Conservation (phyloP, 2,113 vertebrate genomes). For the Garra rufa region DNA sequence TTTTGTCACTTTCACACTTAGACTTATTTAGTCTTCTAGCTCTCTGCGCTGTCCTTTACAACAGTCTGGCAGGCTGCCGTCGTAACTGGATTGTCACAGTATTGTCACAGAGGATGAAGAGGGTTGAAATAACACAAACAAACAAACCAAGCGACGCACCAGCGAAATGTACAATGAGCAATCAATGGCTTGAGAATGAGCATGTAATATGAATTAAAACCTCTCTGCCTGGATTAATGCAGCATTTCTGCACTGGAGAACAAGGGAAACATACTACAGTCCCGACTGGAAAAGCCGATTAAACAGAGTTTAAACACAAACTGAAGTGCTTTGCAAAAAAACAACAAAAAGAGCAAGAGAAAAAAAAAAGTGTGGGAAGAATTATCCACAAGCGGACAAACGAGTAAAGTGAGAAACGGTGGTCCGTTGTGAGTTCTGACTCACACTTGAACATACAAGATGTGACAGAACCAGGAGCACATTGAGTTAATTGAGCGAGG, state of each 20-base stretch:
- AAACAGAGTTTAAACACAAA: slow-evolving; percentile 38
- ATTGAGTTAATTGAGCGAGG: background rate
- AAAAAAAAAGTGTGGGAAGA: background rate
- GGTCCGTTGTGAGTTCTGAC: background rate
- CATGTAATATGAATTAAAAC: slow-evolving; percentile 18
- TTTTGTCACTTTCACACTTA: background rate
- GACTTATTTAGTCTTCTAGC: background rate
- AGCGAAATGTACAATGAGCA: slow-evolving; percentile 51
- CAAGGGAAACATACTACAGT: slow-evolving; percentile 13
- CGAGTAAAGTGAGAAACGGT: slow-evolving; percentile 8
- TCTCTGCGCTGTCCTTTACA: slow-evolving; percentile 31
- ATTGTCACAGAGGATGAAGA: slow-evolving; percentile 45
- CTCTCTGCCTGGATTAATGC: slow-evolving; percentile 37
- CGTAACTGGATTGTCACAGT: slow-evolving; percentile 49
- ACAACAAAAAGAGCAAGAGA: background rate
- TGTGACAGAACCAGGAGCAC: background rate
- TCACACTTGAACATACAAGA: background rate
- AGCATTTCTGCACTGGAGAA: slow-evolving; percentile 33
- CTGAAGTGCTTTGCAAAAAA: slow-evolving; percentile 32
- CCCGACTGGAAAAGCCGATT: slow-evolving; percentile 50
- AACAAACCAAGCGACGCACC: slow-evolving; percentile 16
- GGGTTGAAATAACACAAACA: slow-evolving; percentile 46
- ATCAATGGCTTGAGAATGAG: slow-evolving; percentile 42
- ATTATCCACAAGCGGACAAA: background rate
- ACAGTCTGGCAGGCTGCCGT: slow-evolving; percentile 24